Evolutionary conservation across 2,797 vertebrate species (phyloP).

Genomic region (Bradypodion pumilum): DNA sequence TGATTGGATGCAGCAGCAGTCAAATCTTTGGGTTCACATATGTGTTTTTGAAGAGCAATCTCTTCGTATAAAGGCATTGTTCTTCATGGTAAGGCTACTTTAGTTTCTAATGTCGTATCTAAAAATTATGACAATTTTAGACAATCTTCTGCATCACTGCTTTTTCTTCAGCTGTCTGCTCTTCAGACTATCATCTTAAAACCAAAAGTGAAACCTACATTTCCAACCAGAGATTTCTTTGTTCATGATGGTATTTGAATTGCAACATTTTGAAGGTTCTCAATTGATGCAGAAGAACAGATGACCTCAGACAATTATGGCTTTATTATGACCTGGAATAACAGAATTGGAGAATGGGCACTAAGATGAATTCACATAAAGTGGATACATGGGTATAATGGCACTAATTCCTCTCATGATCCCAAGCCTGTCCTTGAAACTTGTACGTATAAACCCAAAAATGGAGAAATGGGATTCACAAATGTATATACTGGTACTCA

Average conservation of each 20-base stretch:
- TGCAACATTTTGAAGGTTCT: slow-evolving; percentile 15
- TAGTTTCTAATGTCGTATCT: slow-evolving; percentile 51
- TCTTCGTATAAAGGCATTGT: slow-evolving; percentile 62
- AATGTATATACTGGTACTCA: neutral
- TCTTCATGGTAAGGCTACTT: slow-evolving; percentile 62
- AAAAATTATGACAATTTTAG: slow-evolving; percentile 49
- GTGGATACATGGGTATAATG: neutral
- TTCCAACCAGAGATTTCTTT: neutral
- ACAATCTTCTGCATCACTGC: slow-evolving; percentile 35
- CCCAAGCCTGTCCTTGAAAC: neutral
- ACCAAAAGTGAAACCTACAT: neutral
- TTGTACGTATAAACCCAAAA: neutral
- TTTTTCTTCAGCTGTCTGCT: slow-evolving; percentile 40
- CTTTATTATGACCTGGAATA: too few relatives aligned
- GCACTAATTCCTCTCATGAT: neutral
- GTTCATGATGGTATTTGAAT: slow-evolving; percentile 2
- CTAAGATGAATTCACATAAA: neutral
- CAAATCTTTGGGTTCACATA: slow-evolving; percentile 67
- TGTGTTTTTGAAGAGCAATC: slow-evolving; percentile 63
- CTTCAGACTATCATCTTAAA: slow-evolving; percentile 39
- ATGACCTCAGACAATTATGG: neutral
- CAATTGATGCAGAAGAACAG: neutral
- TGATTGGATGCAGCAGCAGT: slow-evolving; percentile 64
- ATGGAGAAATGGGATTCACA: neutral
- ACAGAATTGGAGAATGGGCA: too few relatives aligned